Conservation (phyloP, 2,888 invertebrate genomes). For the Eubasilissa splendida region DNA sequence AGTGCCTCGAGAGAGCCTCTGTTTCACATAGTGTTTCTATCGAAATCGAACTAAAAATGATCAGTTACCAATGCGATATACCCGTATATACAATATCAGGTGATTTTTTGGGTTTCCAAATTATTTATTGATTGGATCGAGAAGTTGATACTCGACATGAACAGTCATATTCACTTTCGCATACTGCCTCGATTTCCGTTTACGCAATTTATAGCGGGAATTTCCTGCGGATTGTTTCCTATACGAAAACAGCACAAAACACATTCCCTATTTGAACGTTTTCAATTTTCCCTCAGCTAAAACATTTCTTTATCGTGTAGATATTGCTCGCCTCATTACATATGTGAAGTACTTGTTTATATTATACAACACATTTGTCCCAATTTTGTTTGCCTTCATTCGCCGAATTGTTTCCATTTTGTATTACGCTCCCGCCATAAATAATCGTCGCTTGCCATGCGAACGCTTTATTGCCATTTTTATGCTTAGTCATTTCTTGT, state of each 20-base stretch:
- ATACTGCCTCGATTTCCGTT: background rate
- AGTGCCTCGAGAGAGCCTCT: too few relatives aligned
- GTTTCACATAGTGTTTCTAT: too few relatives aligned
- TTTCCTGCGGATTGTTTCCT: conserved; percentile 23
- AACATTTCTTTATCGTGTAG: conserved; percentile 29
- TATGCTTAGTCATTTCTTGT: conserved; percentile 53
- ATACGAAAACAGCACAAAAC: conserved; percentile 10
- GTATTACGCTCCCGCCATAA: conserved; percentile 47
- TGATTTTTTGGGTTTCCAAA: too few relatives aligned
- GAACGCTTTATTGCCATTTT: conserved; percentile 53
- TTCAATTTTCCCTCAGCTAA: conserved; percentile 24
- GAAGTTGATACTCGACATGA: too few relatives aligned
- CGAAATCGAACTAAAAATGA: too few relatives aligned
- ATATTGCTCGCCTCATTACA: conserved; percentile 28
- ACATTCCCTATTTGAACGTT: conserved; percentile 7
- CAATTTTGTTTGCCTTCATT: conserved; percentile 24
- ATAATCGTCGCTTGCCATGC: conserved; percentile 53
- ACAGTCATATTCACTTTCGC: background rate
- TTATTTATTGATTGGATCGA: too few relatives aligned
- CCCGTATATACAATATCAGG: too few relatives aligned
- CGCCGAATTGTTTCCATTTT: conserved; percentile 49
- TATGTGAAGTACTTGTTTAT: conserved; percentile 41
- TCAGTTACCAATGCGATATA: too few relatives aligned
- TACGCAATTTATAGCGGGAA: conserved; percentile 17
- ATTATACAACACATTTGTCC: conserved; percentile 36